phyloP scores from a whole-genome alignment of 2,888 invertebrate genomes.

The Pristionchus japonicus region DNA sequence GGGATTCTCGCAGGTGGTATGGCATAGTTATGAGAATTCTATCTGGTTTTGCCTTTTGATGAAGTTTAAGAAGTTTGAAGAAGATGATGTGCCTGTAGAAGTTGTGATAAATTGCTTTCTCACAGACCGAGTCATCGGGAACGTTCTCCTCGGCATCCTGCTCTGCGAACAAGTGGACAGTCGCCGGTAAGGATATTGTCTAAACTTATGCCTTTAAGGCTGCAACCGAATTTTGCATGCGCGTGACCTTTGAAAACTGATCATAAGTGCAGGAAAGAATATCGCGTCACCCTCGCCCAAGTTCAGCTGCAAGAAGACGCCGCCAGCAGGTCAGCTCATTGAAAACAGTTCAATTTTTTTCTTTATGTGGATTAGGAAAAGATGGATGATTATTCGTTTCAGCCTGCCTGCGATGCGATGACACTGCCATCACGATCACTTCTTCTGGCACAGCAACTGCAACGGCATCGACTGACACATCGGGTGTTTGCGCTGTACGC shows the following conservation, averaged over 20 bases:
- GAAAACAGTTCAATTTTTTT: neutral
- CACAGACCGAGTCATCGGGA: too few species aligned
- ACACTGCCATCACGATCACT: neutral
- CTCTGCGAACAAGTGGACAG: neutral
- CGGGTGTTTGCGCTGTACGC: too few species aligned
- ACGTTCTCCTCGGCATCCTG: neutral
- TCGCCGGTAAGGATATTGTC: neutral
- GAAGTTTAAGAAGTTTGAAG: too few species aligned
- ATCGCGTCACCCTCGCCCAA: neutral
- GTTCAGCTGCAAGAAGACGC: neutral
- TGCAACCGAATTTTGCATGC: too few species aligned
- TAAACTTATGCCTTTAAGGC: too few species aligned
- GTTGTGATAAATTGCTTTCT: too few species aligned
- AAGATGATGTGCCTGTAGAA: too few species aligned
- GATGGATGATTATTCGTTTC: neutral
- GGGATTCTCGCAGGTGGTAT: neutral
- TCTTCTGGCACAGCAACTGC: neutral
- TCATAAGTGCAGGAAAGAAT: neutral
- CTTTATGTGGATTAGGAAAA: too few species aligned
- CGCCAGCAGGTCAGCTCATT: neutral
- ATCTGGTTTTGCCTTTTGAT: too few species aligned
- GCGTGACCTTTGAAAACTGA: too few species aligned
- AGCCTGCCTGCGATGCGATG: neutral
- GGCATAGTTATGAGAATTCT: neutral
- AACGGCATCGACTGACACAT: too few species aligned